Conservation (phyloP, 2,797 vertebrate species). For the Coregonus ussuriensis region DNA sequence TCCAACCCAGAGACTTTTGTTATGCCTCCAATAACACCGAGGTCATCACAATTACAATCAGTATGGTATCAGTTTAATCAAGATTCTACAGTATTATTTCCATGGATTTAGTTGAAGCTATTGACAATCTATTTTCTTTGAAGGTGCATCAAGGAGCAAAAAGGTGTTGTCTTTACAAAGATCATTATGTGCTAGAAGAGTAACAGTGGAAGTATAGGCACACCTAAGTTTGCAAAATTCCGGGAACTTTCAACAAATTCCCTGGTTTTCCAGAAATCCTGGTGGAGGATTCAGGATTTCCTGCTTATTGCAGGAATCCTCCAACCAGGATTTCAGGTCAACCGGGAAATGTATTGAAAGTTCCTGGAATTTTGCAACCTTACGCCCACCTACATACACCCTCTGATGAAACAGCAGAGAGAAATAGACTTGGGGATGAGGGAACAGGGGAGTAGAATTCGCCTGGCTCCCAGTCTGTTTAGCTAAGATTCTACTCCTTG, state of each 20-base stretch:
- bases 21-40: not conserved
- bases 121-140: not conserved
- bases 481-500: too few relatives aligned
- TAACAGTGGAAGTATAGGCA: conserved; percentile 44
- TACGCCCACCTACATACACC: conserved; percentile 30
- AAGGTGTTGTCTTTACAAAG: conserved; percentile 41
- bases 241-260: too few relatives aligned
- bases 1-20: conserved; percentile 44
- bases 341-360: too few relatives aligned
- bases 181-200: conserved; percentile 41
- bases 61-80: not conserved
- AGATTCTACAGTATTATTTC: conserved; percentile 44
- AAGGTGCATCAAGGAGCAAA: conserved; percentile 36
- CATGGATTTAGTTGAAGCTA: conserved; percentile 20
- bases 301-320: too few relatives aligned
- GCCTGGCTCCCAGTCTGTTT: too few relatives aligned
- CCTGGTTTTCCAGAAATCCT: too few relatives aligned
- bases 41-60: conserved; percentile 8
- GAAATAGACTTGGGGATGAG: too few relatives aligned
- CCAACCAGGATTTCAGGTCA: too few relatives aligned
- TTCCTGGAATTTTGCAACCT: too few relatives aligned
- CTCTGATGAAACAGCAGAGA: conserved; percentile 23
- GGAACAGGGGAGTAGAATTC: conserved; percentile 2
- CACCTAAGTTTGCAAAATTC: conserved; percentile 29
- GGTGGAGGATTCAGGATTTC: too few relatives aligned